These are phyloP conservation scores for Trypoxylus dichotomus DNA, from an alignment of 1,140 invertebrate species.

Conservation along the genomic window DNA sequence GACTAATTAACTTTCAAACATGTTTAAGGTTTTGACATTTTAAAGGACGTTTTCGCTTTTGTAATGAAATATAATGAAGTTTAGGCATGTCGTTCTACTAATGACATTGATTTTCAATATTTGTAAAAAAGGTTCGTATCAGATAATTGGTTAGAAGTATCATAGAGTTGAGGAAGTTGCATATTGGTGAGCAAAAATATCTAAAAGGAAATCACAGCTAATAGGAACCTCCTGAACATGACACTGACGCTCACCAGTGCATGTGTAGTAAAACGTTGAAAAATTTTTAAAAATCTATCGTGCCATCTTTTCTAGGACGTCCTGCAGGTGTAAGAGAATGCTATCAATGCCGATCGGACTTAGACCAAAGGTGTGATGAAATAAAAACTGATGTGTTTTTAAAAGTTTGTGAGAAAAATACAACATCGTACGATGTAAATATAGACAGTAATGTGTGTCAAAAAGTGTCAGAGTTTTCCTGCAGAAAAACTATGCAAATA, in stretches of 20 bases:
- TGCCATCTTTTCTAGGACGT: not conserved
- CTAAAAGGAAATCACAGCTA: not conserved
- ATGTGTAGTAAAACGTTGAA: not conserved
- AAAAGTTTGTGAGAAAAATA: not conserved
- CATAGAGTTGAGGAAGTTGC: not conserved
- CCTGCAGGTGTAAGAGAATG: not conserved
- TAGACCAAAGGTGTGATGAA: not conserved
- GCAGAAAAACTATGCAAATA: not conserved
- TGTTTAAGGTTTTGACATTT: constrained; percentile 6
- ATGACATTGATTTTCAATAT: not conserved
- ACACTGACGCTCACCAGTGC: too few relatives aligned
- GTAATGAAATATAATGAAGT: constrained; percentile 20
- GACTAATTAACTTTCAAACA: too few relatives aligned
- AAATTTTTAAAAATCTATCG: not conserved
- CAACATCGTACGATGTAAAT: not conserved
- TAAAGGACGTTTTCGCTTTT: constrained; percentile 5
- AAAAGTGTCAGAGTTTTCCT: not conserved
- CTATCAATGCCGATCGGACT: not conserved
- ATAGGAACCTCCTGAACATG: not conserved
- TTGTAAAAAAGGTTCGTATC: constrained; percentile 4
- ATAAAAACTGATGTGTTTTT: constrained; percentile 10
- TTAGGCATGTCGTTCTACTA: constrained; percentile 6
- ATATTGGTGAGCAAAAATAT: not conserved
- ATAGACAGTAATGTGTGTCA: not conserved
- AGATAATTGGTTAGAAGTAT: not conserved